Base-by-base conservation (phyloP, 2,888 invertebrate genomes). In the Yponomeuta plumbellus region DNA sequence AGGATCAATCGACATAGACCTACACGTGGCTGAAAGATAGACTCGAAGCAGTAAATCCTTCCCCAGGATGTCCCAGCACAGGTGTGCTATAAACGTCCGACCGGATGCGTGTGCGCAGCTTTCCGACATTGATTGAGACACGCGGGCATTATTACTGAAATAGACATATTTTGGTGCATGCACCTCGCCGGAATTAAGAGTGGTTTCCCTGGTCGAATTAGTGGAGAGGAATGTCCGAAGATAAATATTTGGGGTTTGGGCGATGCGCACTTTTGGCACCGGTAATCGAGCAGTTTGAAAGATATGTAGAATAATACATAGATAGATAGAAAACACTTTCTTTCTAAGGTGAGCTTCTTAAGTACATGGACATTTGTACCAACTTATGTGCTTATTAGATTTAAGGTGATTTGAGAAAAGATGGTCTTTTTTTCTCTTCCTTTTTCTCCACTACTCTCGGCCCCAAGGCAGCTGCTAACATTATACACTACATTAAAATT, bases 111-210 rank as follows among this genome's bases (percentile, higher is more conserved):
- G 59, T 22, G 59, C 59, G 59, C 59, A 10, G 11, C 4, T 21
- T 11, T 8, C 59, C 21, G 59, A 59, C 59, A 59, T 59, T 59
- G 59, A 59, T 59, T 59, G 21, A 59, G 59, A 59, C 23, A 59
- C 59, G 23, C 22, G 22, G 20, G 59, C 13, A 59, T 22, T 59
- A 59, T 59, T 59, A 22, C 59, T 21, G 59, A 59, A 59, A 59
- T 59, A 59, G 23, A 59, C 59, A 21, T 21, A 59, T 59, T 59
- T 59, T 3, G 59, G 59, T 22, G 23, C 59, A 59, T 21, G 59
- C 22, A 11, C 59, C n/a, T n/a, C 21, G 20, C 57, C 6, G 57
- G 57, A 34, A 34, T 34, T 34, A 34, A 52, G 44, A 52, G 44
- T 17, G 44, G 17, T 52, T 52, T 52, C 44, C 44, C 44, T 3